Evolutionary conservation across 2,113 vertebrate genomes (phyloP).

Genomic region (Prietella phreatophila): DNA sequence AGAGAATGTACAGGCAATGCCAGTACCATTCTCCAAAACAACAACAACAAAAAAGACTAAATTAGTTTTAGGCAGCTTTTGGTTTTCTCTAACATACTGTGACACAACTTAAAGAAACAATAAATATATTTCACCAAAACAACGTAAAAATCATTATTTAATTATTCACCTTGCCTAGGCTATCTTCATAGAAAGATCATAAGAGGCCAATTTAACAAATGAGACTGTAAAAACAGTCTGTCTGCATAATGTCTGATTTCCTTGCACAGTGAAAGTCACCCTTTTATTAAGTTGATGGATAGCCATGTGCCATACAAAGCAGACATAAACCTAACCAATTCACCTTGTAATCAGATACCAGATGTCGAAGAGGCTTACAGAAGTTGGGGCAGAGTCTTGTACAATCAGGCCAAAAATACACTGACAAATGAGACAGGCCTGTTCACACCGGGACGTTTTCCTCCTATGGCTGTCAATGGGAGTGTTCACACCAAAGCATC

Average conservation of each 20-base stretch:
- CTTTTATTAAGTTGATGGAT: too few relatives aligned
- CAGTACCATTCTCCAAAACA: too few relatives aligned
- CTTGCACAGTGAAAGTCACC: too few relatives aligned
- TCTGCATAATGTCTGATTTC: too few relatives aligned
- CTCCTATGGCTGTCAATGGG: too few relatives aligned
- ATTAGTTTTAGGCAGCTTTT: not conserved
- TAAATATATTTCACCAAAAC: not conserved
- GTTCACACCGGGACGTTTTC: too few relatives aligned
- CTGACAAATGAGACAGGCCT: too few relatives aligned
- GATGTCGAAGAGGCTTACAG: not conserved
- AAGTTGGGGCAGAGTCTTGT: too few relatives aligned
- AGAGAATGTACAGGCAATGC: too few relatives aligned
- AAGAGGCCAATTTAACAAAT: not conserved
- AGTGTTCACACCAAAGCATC: too few relatives aligned
- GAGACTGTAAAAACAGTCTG: not conserved
- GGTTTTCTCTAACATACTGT: not conserved
- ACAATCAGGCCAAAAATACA: too few relatives aligned
- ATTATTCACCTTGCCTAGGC: not conserved
- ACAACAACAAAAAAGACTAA: not conserved
- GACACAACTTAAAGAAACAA: not conserved
- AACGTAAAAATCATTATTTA: not conserved
- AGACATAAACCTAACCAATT: not conserved
- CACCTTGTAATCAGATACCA: not conserved
- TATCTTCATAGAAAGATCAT: not conserved
- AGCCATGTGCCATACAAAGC: not conserved